phyloP scores from a whole-genome alignment of 2,797 vertebrate species.

The Sebastes diploproa region DNA sequence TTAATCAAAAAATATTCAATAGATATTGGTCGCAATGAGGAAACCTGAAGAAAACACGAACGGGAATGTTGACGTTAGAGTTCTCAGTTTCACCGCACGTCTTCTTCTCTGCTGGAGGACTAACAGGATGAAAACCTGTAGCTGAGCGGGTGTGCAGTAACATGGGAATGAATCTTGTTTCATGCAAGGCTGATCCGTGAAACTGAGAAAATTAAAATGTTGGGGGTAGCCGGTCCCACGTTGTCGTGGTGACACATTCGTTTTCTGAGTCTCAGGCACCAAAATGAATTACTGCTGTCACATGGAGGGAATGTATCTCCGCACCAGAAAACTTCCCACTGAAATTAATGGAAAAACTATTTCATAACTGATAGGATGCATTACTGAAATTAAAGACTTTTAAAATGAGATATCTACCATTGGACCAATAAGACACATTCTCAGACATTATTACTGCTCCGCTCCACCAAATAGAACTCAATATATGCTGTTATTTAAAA shows the following conservation, averaged over 20 bases:
- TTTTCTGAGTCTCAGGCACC: neutral
- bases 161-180: constrained; percentile 23
- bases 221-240: neutral
- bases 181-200: constrained; percentile 14
- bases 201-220: constrained; percentile 24
- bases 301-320: neutral
- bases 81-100: neutral
- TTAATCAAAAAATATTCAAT: neutral
- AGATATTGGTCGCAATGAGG: neutral
- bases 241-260: neutral
- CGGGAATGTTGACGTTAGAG: neutral
- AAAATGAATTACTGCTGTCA: constrained; percentile 28
- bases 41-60: neutral
- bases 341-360: neutral
- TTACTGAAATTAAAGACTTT: constrained; percentile 11
- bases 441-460: neutral
- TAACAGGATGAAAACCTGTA: constrained; percentile 1
- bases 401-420: constrained; percentile 1
- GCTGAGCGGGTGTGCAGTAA: neutral
- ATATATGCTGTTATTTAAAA: neutral
- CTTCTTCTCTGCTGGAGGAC: constrained; percentile 9
- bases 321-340: neutral
- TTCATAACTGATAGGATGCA: constrained; percentile 1
- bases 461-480: neutral
- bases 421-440: neutral